A percentile compares a stretch with the other conserved stretches of the same genome.
These are phyloP conservation scores for Cylas formicarius DNA, from an alignment of 1,140 invertebrate genomes.

Conservation along the genomic window DNA sequence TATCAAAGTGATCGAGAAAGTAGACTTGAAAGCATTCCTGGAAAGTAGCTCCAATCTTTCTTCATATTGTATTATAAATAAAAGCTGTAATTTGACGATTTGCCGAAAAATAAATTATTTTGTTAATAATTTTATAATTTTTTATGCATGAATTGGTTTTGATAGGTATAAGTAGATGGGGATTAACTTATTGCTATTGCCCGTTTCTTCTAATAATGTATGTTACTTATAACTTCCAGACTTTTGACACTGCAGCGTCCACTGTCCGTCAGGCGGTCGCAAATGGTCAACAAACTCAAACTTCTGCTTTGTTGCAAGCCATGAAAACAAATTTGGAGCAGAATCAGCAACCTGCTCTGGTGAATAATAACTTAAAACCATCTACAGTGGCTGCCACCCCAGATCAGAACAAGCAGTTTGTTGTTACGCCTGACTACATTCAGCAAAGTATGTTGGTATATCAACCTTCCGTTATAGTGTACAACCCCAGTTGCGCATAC, in stretches of 20 bases:
- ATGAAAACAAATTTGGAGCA: conserved; percentile 36
- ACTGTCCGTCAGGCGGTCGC: conserved; percentile 34
- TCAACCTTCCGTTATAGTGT: conserved; percentile 42
- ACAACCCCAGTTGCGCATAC: conserved; percentile 41
- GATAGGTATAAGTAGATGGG: no score
- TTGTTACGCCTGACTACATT: conserved; percentile 80
- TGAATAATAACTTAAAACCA: conserved; percentile 18
- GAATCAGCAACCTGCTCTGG: conserved; percentile 30
- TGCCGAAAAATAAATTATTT: no score
- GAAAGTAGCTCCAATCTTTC: no score
- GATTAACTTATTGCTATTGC: no score
- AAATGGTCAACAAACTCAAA: conserved; percentile 38
- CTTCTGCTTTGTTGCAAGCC: conserved; percentile 35
- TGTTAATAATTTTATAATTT: no score
- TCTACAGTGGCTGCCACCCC: conserved; percentile 44
- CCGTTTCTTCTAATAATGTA: no score
- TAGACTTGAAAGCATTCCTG: no score
- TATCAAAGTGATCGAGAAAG: no score
- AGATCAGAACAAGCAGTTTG: conserved; percentile 61
- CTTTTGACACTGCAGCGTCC: conserved; percentile 13
- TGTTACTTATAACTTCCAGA: no score
- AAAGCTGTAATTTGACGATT: no score
- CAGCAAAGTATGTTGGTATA: conserved; percentile 68
- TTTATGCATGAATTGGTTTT: no score
- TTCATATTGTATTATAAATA: no score